These are phyloP conservation scores for Sweltsa coloradensis DNA, from an alignment of 1,140 invertebrate genomes.

Conservation along the genomic window DNA sequence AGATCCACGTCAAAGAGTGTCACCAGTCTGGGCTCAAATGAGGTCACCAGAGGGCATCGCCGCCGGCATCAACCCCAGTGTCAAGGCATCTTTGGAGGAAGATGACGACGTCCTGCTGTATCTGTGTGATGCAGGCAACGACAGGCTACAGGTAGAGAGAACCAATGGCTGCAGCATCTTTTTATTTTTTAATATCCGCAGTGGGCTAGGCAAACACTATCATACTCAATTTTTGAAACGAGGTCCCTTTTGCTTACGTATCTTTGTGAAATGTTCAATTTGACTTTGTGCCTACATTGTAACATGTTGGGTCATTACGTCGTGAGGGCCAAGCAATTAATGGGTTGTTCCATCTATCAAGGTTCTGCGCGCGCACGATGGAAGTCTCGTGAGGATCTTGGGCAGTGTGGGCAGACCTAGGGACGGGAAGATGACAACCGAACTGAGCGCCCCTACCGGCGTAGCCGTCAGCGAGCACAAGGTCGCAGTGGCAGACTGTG, in stretches of 20 bases:
- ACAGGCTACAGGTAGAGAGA: slow-evolving; percentile 44
- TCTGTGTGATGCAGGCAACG: slow-evolving; percentile 65
- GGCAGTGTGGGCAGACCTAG: slow-evolving; percentile 19
- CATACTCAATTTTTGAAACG: no score
- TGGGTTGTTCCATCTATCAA: no score
- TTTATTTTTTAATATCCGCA: no score
- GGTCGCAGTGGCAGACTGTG: slow-evolving; percentile 48
- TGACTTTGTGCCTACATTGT: no score
- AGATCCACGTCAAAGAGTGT: no score
- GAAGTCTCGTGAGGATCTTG: slow-evolving; percentile 31
- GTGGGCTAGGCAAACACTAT: no score
- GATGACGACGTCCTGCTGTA: slow-evolving; percentile 42
- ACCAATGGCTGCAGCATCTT: no score
- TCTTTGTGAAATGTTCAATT: no score
- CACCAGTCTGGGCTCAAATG: slow-evolving; percentile 48
- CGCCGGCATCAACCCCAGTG: slow-evolving; percentile 23
- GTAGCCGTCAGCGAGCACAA: slow-evolving; percentile 44
- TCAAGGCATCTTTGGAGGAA: no score
- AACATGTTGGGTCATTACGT: no score
- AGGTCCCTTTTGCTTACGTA: no score
- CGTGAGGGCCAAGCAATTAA: no score
- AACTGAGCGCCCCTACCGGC: slow-evolving; percentile 54
- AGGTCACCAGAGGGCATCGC: slow-evolving; percentile 61
- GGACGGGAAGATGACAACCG: slow-evolving; percentile 20
- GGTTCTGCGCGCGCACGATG: slow-evolving; percentile 31